These are phyloP conservation scores for Phalanger gymnotis DNA, from an alignment of 2,797 vertebrate species.

Conservation along the genomic window DNA sequence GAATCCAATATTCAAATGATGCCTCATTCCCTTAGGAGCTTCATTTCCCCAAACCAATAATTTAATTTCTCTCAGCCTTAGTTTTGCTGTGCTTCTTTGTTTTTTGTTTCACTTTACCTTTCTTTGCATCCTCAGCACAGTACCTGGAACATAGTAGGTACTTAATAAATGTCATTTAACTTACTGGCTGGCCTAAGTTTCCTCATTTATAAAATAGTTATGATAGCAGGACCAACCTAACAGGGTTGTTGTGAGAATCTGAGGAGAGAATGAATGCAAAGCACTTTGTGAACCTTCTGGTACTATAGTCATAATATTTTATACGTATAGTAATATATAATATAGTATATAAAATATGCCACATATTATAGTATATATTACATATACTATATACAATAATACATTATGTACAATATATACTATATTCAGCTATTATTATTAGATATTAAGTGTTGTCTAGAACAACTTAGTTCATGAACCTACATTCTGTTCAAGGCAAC, in stretches of 20 bases:
- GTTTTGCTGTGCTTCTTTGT: too few species aligned
- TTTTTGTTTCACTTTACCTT: background rate
- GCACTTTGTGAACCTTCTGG: background rate
- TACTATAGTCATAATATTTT: background rate
- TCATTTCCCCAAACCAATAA: background rate
- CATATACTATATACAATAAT: too few species aligned
- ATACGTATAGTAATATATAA: too few species aligned
- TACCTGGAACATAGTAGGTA: background rate
- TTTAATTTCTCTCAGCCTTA: background rate
- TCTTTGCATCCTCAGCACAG: background rate
- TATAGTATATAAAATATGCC: too few species aligned
- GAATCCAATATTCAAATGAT: background rate
- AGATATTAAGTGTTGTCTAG: background rate
- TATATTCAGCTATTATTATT: background rate
- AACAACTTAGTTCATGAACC: background rate
- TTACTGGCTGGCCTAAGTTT: background rate
- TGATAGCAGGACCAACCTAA: background rate
- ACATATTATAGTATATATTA: too few species aligned
- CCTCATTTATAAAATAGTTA: background rate
- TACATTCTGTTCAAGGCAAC: background rate
- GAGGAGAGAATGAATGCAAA: background rate
- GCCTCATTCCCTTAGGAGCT: background rate
- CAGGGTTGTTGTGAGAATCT: background rate
- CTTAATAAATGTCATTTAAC: background rate
- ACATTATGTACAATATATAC: too few species aligned